Conservation (phyloP, 2,797 vertebrate species). For the Crypturellus tataupa region DNA sequence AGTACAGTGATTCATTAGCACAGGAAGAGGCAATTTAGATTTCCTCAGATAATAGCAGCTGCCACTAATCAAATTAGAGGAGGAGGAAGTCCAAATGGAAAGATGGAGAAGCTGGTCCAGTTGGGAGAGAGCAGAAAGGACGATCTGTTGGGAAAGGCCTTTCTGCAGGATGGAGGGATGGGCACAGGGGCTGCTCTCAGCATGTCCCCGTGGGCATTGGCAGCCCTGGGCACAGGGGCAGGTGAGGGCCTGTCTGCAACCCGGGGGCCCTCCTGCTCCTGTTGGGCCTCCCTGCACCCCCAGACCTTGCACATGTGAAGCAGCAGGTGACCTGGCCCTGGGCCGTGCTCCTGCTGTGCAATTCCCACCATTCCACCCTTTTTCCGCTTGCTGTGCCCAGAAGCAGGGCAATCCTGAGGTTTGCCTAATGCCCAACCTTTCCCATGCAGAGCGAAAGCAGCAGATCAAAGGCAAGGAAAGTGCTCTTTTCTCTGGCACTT, state of each 20-base stretch:
- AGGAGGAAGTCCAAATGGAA: slow-evolving; percentile 66
- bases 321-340: not conserved
- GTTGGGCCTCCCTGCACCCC: not conserved
- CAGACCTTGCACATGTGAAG: not conserved
- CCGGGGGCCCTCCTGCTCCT: not conserved
- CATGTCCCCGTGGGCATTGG: not conserved
- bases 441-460: not conserved
- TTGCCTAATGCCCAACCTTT: slow-evolving; percentile 13
- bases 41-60: slow-evolving; percentile 82
- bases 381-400: not conserved
- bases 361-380: not conserved
- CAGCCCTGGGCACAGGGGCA: not conserved
- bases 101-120: slow-evolving; percentile 35
- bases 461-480: slow-evolving; percentile 72
- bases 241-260: not conserved
- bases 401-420: not conserved
- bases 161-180: not conserved
- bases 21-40: slow-evolving; percentile 82
- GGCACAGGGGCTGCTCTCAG: not conserved
- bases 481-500: slow-evolving; percentile 61
- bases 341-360: not conserved
- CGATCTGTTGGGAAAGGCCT: not conserved
- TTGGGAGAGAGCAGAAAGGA: not conserved
- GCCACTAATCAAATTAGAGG: slow-evolving; percentile 79
- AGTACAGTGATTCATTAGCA: slow-evolving; percentile 80